Conservation (phyloP, 1,140 invertebrate species). For the Epicauta chinensis region DNA sequence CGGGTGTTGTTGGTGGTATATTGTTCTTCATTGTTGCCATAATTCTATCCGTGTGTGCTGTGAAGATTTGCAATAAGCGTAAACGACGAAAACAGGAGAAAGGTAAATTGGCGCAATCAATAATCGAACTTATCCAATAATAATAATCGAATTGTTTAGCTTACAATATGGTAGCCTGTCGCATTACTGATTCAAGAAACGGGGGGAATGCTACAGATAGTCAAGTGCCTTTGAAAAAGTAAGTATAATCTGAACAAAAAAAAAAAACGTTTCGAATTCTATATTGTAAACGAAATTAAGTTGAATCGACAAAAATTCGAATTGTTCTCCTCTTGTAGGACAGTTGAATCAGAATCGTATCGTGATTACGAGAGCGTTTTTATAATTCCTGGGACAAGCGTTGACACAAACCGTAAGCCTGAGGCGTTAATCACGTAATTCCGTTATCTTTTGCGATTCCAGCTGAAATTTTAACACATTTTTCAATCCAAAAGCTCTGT, state of each 20-base stretch:
- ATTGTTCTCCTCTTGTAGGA: conserved; percentile 39
- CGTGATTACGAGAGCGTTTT: conserved; percentile 69
- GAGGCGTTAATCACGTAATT: conserved; percentile 33
- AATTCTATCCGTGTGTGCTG: conserved; percentile 90
- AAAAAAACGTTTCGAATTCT: not conserved
- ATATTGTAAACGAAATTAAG: not conserved
- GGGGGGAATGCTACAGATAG: conserved; percentile 75
- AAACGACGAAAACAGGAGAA: conserved; percentile 95
- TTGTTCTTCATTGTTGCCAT: conserved; percentile 95
- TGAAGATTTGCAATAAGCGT: conserved; percentile 95
- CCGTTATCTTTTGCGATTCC: conserved; percentile 39
- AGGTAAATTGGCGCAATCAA: no score
- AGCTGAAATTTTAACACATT: no score
- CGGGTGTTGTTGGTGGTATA: conserved; percentile 88
- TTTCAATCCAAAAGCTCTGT: no score
- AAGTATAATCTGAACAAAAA: conserved; percentile 48
- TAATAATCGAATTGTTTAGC: conserved; percentile 59
- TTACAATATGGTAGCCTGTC: conserved; percentile 95
- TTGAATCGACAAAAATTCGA: not conserved
- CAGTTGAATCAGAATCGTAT: conserved; percentile 52
- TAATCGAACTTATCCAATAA: no score
- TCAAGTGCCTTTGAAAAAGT: conserved; percentile 98
- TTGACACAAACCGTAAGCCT: conserved; percentile 52
- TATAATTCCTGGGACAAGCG: conserved; percentile 67
- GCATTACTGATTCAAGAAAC: conserved; percentile 85